A percentile compares a stretch with the other conserved stretches of the same genome.
Conservation (phyloP, 2,797 vertebrate species). For the Bryconaethiops microstoma region DNA sequence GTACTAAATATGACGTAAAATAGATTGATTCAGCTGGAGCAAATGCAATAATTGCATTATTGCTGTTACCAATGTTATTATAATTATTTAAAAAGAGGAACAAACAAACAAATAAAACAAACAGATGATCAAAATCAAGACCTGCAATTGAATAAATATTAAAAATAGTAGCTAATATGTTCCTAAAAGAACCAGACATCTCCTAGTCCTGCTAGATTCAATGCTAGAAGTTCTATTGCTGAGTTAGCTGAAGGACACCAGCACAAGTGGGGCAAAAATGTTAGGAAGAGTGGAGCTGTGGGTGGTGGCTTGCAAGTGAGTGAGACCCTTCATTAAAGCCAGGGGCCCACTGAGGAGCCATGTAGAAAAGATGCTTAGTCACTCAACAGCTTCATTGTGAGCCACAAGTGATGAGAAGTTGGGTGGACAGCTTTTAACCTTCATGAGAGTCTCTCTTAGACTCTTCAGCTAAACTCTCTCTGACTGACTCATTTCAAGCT, state of each 20-base stretch:
- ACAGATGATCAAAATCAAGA: neutral
- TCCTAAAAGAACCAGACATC: neutral
- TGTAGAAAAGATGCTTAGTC: slow-evolving; percentile 5
- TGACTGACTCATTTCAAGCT: slow-evolving; percentile 5
- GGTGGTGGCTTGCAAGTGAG: slow-evolving; percentile 23
- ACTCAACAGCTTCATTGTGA: slow-evolving; percentile 10
- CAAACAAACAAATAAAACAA: neutral
- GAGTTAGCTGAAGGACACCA: neutral
- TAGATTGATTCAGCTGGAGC: too few relatives aligned
- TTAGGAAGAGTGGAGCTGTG: neutral
- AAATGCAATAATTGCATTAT: too few relatives aligned
- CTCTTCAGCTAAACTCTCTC: slow-evolving; percentile 31
- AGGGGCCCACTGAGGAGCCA: neutral
- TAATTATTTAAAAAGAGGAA: neutral
- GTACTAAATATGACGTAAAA: too few relatives aligned
- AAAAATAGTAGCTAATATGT: neutral
- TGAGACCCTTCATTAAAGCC: slow-evolving; percentile 29
- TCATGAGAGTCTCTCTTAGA: slow-evolving; percentile 20
- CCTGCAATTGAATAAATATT: too few relatives aligned
- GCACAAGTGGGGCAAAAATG: neutral
- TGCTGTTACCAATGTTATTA: too few relatives aligned
- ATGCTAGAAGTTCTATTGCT: neutral
- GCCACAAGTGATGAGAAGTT: neutral
- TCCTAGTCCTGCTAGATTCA: neutral
- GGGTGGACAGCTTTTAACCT: slow-evolving; percentile 25